Conservation (phyloP, 2,888 invertebrate genomes). For the Harpagoxenus sublaevis region DNA sequence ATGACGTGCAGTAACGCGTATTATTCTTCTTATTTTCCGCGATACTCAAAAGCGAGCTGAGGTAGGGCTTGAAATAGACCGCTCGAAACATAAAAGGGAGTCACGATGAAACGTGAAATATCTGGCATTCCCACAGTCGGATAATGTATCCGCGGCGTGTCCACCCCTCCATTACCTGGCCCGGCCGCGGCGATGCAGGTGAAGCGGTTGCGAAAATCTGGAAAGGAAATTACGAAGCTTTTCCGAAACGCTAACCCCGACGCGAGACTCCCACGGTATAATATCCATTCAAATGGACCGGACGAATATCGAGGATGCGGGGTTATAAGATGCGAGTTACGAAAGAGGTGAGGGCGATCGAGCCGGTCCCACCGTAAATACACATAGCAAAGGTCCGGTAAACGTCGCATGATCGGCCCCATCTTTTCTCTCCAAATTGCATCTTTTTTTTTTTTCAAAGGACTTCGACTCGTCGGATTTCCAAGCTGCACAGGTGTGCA, state of each 20-base stretch:
- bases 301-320: constrained; percentile 41
- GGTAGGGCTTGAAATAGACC: neutral
- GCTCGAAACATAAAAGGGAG: neutral
- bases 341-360: constrained; percentile 70
- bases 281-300: constrained; percentile 71
- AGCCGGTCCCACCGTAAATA: constrained; percentile 77
- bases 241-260: constrained; percentile 56
- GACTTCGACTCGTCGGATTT: constrained; percentile 62
- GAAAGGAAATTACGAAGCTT: constrained; percentile 67
- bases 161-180: constrained; percentile 65
- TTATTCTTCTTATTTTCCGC: neutral
- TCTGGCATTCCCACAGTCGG: constrained; percentile 68
- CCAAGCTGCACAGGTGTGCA: constrained; percentile 75
- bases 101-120: constrained; percentile 49
- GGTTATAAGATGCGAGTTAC: constrained; percentile 47
- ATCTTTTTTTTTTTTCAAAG: constrained; percentile 64
- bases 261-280: constrained; percentile 73
- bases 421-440: constrained; percentile 75
- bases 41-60: neutral
- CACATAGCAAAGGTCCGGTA: constrained; percentile 64
- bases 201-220: constrained; percentile 73
- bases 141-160: constrained; percentile 61
- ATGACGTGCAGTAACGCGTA: neutral
- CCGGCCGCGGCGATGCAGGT: constrained; percentile 62
- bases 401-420: constrained; percentile 71